Evolutionary conservation across 2,113 vertebrate genomes (phyloP).

Genomic region (Brachypteracias leptosomus): DNA sequence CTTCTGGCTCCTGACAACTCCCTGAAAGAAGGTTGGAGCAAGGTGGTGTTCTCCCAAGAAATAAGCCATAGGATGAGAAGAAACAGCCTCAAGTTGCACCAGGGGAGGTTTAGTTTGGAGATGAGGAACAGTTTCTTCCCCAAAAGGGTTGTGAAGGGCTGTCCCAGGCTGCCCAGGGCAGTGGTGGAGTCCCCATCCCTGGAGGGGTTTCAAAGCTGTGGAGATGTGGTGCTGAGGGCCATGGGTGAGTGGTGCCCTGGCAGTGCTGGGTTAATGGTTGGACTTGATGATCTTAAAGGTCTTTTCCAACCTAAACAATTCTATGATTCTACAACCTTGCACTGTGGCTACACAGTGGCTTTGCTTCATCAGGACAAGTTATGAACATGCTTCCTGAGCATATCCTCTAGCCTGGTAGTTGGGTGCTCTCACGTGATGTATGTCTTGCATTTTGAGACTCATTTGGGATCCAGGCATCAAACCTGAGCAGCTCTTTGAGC

Average conservation of each 20-base stretch:
- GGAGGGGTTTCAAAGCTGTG: no score
- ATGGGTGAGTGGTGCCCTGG: neutral
- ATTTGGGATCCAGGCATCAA: neutral
- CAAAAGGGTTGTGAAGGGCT: no score
- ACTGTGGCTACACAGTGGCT: neutral
- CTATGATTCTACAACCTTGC: neutral
- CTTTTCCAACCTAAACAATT: neutral
- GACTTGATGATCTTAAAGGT: neutral
- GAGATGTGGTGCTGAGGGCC: neutral
- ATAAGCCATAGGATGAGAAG: neutral
- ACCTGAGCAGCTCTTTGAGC: neutral
- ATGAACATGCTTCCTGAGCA: neutral
- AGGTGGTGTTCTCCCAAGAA: neutral
- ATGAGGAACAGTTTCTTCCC: neutral
- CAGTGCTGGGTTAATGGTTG: neutral
- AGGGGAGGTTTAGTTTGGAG: fast-evolving
- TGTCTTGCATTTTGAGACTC: neutral
- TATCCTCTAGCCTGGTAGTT: neutral
- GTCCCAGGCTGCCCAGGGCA: neutral
- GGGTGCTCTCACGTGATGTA: neutral
- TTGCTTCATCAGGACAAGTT: neutral
- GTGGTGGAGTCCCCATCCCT: neutral
- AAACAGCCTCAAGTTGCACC: fast-evolving
- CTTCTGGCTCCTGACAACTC: neutral
- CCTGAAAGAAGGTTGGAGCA: neutral